These are phyloP conservation scores for Mesembrinibis cayennensis DNA, from an alignment of 2,113 vertebrate species.

Conservation along the genomic window DNA sequence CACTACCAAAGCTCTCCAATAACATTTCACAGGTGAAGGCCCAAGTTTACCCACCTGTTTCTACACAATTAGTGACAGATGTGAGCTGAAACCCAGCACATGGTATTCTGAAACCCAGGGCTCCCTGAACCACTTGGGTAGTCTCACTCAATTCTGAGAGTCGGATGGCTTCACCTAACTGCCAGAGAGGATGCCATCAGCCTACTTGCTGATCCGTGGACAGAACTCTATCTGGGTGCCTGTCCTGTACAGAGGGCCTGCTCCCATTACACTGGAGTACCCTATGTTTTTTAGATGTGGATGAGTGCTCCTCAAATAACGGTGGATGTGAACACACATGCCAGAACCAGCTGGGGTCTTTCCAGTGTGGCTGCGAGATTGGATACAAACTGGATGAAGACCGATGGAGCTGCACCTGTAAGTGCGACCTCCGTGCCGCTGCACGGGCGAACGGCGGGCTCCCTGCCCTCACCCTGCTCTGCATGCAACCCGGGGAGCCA, in stretches of 20 bases:
- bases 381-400: conserved; percentile 85
- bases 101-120: not conserved
- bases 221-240: fast-evolving
- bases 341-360: conserved; percentile 87
- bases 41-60: not conserved
- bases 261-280: not conserved
- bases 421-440: not conserved
- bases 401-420: conserved; percentile 82
- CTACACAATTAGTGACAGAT: not conserved
- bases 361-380: conserved; percentile 83
- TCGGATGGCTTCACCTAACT: fast-evolving
- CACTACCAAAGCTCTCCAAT: not conserved
- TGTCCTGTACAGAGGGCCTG: too few relatives aligned
- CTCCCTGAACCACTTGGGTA: not conserved
- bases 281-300: conserved; percentile 77
- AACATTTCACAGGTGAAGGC: not conserved
- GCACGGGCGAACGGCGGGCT: fast-evolving
- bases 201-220: not conserved
- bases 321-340: conserved; percentile 87
- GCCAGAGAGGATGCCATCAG: not conserved
- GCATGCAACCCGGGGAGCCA: not conserved
- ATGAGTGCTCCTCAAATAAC: conserved; percentile 82
- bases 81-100: not conserved
- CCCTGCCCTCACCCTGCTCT: not conserved
- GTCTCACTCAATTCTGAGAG: not conserved